Evolutionary conservation across 1,140 invertebrate species (phyloP), one percentile per base, ranked within the genome.

Genomic region (Heliconius hewitsoni): DNA sequence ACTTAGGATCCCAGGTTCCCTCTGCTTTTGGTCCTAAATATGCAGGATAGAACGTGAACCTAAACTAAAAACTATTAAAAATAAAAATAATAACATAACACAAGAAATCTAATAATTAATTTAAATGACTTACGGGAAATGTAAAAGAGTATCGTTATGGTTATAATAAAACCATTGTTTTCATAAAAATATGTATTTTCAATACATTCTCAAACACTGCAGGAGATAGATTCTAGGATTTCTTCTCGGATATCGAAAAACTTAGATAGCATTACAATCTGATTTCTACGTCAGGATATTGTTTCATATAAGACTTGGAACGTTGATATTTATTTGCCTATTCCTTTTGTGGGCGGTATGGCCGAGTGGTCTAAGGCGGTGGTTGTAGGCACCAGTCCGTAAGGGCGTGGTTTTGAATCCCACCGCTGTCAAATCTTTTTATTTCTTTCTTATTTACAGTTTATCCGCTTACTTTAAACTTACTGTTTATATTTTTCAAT

Each of bases 331-430:
- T 30, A 30, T 66, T 66, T n/a, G 4, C 60, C 3, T n/a, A 16
- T 13, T 1, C 23, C 2, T 2, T 3, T 9, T 96, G 96, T 96
- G 16, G 42, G 42, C 42, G 16, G 13, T 4, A 0, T 46, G 42
- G 42, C 42, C 11, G 42, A 46, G 13, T 46, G 13, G 42, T 46
- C 42, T 46, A 46, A 46, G 42, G 13, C 42, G 13, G 11, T 46
- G 42, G 42, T 46, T 46, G 13, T 46, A 46, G 42, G 42, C 42
- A 46, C 13, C 42, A 46, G 3, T 46, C 96, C 95, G 96, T 96
- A 96, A 96, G 96, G 96, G 96, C 96, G 96, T 97, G 96, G 96
- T 96, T 97, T 96, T 96, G 96, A 96, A 97, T 96, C 95, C 96
- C 96, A 96, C 96, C 96, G 96, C 96, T 96, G 96, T 96, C 95